Base-by-base conservation (phyloP, 2,888 invertebrate genomes). In the Parascotia fuliginaria region DNA sequence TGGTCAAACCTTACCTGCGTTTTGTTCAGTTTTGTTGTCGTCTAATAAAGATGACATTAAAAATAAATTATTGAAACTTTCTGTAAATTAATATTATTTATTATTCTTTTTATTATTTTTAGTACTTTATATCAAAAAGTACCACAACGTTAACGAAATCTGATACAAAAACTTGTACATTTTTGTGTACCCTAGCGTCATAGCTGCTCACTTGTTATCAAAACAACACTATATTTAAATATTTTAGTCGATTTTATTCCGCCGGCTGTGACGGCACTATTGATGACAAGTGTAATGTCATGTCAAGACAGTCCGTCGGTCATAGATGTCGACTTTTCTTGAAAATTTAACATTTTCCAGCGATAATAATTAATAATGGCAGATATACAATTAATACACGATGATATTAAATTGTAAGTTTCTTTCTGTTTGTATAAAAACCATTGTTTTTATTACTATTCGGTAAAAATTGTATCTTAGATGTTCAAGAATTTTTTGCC, bases 351-450 rank as follows among this genome's bases (percentile, higher is more conserved):
- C 64, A 62, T 63, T 60, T 53, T 65, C 53, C 16, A 48, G 57
- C 36, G 41, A 52, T 59, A 65, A 63, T 68, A 53, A 36, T 62
- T 32, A 42, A 83, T 68, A 75, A 92, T 91, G 91, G 91, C 88
- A 81, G 78, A 97, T 94, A 75, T 96, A 87, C 78, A 95, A 94
- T 59, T 78, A 77, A 93, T 95, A 67, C 94, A 95, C 79, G 95
- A 96, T 92, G 95, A 95, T 85, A 94, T 96, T 83, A 95, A 95
- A 84, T 83, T 96, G 95, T 95, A 85, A 95, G 94, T 94, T 52
- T 27, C 43, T 14, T n/a, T 12, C 22, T 6, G 0, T 27, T 19
- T 38, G 3, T 40, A 13, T 13, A 0, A 11, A 7, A 41, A 33
- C 3, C n/a, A 13, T 12, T 2, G 9, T 33, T 3, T 24, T 9